Base-by-base conservation (phyloP, 2,888 invertebrate genomes). In the Tribolium freemani region DNA sequence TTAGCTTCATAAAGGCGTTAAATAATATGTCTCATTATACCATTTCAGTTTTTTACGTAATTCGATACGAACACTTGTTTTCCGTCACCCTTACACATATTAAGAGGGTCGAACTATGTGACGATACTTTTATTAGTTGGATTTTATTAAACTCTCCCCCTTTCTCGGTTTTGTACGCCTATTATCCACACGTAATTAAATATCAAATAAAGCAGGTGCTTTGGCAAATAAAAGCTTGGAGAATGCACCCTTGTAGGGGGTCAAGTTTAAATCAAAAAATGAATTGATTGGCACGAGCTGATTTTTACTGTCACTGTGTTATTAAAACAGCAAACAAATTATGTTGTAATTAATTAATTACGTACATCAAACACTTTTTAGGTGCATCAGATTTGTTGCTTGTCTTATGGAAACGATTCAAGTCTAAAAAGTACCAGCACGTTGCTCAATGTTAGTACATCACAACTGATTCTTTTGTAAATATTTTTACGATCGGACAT, bases 111-210 rank as follows among this genome's bases (percentile, higher is more conserved):
- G 21, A 50, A 50, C n/a, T 45, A 9, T 30, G 56, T 11, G 48
- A 67, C 48, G 44, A 57, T 69, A 54, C 69, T 69, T 73, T 69
- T 69, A 77, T 77, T 79, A 79, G 78, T 77, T 72, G 69, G 69
- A 75, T 78, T 75, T 77, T 74, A 77, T 77, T 78, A 78, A 78
- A 76, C 74, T 61, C 76, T 75, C 71, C 69, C 56, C 57, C 48
- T 16, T n/a, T 20, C 5, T 44, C 20, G 20, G 31, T 30, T 69
- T 74, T 75, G 69, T 75, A 76, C 72, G 80, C 78, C 76, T 77
- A 76, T 83, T 81, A 79, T 81, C 78, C 78, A 79, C 81, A 81
- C 80, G 77, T 83, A 82, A 83, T 82, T 83, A 80, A 82, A 83
- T 80, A 81, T 82, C 71, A 71, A 71, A 71, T 71, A 71, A 71